Evolutionary conservation across 2,888 invertebrate species (phyloP).

Genomic region (Clanis bilineata): DNA sequence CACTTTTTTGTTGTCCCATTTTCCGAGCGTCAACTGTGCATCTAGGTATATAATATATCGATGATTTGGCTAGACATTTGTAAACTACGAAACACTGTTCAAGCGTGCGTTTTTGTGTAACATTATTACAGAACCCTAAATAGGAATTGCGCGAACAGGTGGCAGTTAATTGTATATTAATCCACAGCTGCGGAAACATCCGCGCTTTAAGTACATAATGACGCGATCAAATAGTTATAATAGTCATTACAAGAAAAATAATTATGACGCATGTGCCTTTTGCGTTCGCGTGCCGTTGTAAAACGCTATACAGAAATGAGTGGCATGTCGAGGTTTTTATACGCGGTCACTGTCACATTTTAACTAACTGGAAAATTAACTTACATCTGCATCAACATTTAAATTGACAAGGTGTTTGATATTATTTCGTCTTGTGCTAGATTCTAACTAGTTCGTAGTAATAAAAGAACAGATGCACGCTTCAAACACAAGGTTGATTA

Average conservation of each 20-base stretch:
- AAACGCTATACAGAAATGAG: background rate
- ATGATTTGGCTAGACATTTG: background rate
- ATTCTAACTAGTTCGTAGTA: background rate
- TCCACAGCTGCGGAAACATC: slow-evolving; percentile 65
- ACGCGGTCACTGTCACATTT: background rate
- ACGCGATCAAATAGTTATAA: slow-evolving; percentile 44
- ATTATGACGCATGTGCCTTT: slow-evolving; percentile 14
- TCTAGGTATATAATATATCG: too few relatives aligned
- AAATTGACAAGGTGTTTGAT: slow-evolving; percentile 11
- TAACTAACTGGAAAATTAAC: slow-evolving; percentile 10
- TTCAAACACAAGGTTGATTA: background rate
- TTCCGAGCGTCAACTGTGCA: too few relatives aligned
- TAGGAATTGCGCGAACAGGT: slow-evolving; percentile 58
- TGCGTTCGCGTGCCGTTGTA: slow-evolving; percentile 1
- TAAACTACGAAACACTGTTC: background rate
- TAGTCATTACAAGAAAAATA: slow-evolving; percentile 17
- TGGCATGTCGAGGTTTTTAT: slow-evolving; percentile 4
- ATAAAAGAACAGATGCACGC: slow-evolving; percentile 1
- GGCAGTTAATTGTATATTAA: slow-evolving; percentile 55
- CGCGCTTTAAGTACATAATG: slow-evolving; percentile 51
- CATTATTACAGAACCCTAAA: slow-evolving; percentile 34
- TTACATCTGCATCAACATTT: slow-evolving; percentile 9
- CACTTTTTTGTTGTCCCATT: too few relatives aligned
- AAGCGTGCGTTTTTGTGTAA: background rate
- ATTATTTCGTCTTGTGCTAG: background rate